Evolutionary conservation across 2,888 invertebrate species (phyloP).

Genomic region (Alcis repandata): DNA sequence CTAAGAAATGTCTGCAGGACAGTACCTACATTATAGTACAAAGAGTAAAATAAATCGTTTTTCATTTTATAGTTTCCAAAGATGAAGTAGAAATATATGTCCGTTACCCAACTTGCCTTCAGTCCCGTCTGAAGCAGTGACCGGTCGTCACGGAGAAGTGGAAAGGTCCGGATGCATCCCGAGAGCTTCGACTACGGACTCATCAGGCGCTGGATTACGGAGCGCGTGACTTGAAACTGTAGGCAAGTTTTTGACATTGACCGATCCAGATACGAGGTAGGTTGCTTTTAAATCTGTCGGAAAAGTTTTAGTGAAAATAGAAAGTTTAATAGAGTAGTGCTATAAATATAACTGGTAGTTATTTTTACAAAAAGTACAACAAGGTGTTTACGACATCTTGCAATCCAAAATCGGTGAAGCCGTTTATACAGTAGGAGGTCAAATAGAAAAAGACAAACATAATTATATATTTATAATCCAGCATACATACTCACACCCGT

Average conservation of each 20-base stretch:
- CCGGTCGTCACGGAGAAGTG: conserved; percentile 61
- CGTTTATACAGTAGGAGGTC: too few species aligned
- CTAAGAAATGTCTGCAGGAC: not conserved
- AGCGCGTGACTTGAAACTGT: conserved; percentile 72
- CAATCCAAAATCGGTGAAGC: too few species aligned
- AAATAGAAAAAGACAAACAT: too few species aligned
- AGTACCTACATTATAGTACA: too few species aligned
- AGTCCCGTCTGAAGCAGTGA: conserved; percentile 51
- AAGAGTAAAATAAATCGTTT: too few species aligned
- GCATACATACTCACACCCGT: too few species aligned
- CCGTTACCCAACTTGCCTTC: not conserved
- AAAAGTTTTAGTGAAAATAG: not conserved
- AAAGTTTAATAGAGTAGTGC: not conserved
- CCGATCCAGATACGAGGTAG: not conserved
- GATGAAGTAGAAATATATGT: too few species aligned
- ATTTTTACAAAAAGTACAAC: too few species aligned
- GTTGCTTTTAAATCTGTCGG: not conserved
- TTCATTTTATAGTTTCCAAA: too few species aligned
- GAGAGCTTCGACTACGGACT: conserved; percentile 60
- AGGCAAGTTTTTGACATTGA: not conserved
- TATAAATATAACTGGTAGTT: not conserved
- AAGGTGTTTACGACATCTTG: too few species aligned
- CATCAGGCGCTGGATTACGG: conserved; percentile 68
- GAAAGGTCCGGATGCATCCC: conserved; percentile 77
- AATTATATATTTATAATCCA: too few species aligned